A percentile compares a stretch with the other conserved stretches of the same genome.
Evolutionary conservation across 2,888 invertebrate species (phyloP).

Genomic region (Amaurobius ferox): DNA sequence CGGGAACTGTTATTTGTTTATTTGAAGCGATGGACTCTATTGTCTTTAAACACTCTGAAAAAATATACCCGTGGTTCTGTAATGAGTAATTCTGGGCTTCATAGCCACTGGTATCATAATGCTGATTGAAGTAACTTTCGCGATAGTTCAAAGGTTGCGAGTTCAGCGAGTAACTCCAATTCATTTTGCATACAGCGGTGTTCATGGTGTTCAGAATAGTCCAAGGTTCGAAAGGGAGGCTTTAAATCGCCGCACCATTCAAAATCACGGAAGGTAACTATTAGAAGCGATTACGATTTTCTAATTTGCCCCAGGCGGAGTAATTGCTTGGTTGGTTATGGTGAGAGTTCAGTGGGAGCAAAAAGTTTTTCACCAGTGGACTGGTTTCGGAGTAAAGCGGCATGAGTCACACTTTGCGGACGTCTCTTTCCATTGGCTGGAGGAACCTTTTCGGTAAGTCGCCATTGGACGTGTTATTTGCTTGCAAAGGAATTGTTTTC

Average conservation of each 20-base stretch:
- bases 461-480: not conserved
- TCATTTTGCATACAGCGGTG: not conserved
- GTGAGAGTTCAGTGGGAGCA: not conserved
- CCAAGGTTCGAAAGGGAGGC: no score
- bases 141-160: slow-evolving; percentile 10
- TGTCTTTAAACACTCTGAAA: slow-evolving; percentile 21
- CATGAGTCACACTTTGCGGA: not conserved
- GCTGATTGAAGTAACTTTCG: slow-evolving; percentile 11
- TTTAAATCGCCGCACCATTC: no score
- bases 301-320: no score
- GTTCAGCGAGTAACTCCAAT: not conserved
- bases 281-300: no score
- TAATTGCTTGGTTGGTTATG: no score
- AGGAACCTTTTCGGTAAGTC: not conserved
- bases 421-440: not conserved
- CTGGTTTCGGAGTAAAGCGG: not conserved
- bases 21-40: not conserved
- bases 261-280: no score
- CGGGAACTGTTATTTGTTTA: not conserved
- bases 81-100: slow-evolving; percentile 13
- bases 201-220: not conserved
- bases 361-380: not conserved
- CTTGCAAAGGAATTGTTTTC: not conserved
- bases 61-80: slow-evolving; percentile 19
- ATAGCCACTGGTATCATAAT: not conserved